phyloP scores from a whole-genome alignment of 1,140 invertebrate species.

The Diorhabda carinulata region DNA sequence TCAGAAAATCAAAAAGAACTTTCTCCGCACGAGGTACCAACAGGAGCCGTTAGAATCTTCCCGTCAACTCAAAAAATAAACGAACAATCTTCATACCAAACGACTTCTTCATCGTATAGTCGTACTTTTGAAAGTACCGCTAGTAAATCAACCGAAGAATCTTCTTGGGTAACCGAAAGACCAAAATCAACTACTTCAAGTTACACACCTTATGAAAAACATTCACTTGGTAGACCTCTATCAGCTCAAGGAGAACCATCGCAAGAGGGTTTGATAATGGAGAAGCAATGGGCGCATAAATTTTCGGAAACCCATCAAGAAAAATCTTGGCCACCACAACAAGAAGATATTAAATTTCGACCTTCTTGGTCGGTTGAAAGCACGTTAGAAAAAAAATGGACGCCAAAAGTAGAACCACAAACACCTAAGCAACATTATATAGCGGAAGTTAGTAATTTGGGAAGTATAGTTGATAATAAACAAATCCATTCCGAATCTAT shows the following conservation, averaged over 20 bases:
- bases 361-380: conserved; percentile 42
- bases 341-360: conserved; percentile 36
- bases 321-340: conserved; percentile 53
- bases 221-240: conserved; percentile 25
- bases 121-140: conserved; percentile 21
- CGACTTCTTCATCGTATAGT: conserved; percentile 32
- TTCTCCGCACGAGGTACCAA: conserved; percentile 57
- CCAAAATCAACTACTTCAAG: conserved; percentile 29
- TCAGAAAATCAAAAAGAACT: conserved; percentile 57
- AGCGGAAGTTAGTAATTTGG: conserved; percentile 38
- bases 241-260: conserved; percentile 46
- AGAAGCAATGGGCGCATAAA: conserved; percentile 60
- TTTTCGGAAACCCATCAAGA: conserved; percentile 48
- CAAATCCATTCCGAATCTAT: conserved; percentile 12
- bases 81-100: conserved; percentile 33
- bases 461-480: conserved; percentile 28
- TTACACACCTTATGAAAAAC: conserved; percentile 31
- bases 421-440: conserved; percentile 44
- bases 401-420: conserved; percentile 35
- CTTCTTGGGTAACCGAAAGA: conserved; percentile 50
- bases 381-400: conserved; percentile 40
- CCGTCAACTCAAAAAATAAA: conserved; percentile 40
- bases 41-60: conserved; percentile 61
- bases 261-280: conserved; percentile 55
- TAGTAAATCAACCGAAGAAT: conserved; percentile 49